Base-by-base conservation (phyloP, 2,113 vertebrate genomes). In the Macrotus californicus region DNA sequence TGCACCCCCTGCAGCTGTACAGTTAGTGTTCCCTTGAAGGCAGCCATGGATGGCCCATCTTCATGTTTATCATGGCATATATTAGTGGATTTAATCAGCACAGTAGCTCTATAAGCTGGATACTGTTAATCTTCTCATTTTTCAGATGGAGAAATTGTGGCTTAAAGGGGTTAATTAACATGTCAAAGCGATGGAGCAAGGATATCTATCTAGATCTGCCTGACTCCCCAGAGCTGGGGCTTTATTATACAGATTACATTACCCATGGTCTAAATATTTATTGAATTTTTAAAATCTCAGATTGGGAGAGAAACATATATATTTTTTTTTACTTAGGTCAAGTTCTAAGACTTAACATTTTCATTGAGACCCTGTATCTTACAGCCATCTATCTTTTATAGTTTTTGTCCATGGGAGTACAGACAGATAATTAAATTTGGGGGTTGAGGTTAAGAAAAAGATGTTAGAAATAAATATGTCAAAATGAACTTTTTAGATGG, bases 381-480 rank as follows among this genome's bases (percentile, higher is more conserved):
- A 34, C 41, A 0, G 59, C 2, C 56, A 46, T 61, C n/a, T 81
- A 7, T 80, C 66, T 92, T 59, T n/a, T 52, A 69, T 19, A 89
- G 31, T n/a, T 75, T 84, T 93, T 94, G 67, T 12, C 24, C 31
- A 24, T 29, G 14, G n/a, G 67, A 22, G 43, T 16, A 52, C 18
- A 94, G 48, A 59, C 66, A 36, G 52, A 10, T 92, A 11, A 86
- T 46, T 89, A n/a, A 93, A 85, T 5, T 34, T 41, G 61, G n/a
- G 22, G 15, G 15, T 22, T 54, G 29, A 29, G 21, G 52, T 50
- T 77, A 77, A 77, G 50, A 46, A 50, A 48, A 50, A 87, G 29
- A 69, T 84, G 24, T 79, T 76, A 76, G 92, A 93, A 86, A 90
- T 73, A 89, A 92, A 86, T 41, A 67, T n/a, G 11, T 52, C 48